Percentiles rank a stretch among this genome's conserved stretches.
Conservation (phyloP, 2,888 invertebrate species). For the Cephonodes hylas region DNA sequence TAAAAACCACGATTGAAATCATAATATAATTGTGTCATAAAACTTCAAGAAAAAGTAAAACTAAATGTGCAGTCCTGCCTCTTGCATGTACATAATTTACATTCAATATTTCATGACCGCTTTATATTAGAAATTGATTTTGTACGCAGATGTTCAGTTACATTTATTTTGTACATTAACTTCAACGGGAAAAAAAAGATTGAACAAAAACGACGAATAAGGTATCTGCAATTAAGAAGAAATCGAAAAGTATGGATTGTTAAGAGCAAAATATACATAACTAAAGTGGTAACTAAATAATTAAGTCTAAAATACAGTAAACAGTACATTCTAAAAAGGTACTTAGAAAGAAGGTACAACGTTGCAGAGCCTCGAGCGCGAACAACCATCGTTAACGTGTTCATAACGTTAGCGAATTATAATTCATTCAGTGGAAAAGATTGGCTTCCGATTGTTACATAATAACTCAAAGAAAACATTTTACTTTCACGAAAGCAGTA, state of each 20-base stretch:
- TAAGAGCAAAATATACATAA: neutral
- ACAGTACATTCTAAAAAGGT: slow-evolving; percentile 23
- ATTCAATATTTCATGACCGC: slow-evolving; percentile 30
- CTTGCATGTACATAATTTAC: slow-evolving; percentile 32
- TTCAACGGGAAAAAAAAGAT: neutral
- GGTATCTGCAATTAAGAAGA: neutral
- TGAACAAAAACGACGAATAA: neutral
- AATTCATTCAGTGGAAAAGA: too few relatives aligned
- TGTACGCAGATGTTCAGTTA: neutral
- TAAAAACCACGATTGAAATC: slow-evolving; percentile 28
- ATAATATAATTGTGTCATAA: slow-evolving; percentile 30
- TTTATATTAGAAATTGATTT: slow-evolving; percentile 5
- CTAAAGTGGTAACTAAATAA: slow-evolving; percentile 16
- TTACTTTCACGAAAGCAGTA: neutral
- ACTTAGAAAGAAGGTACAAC: slow-evolving; percentile 22
- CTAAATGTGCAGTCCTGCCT: slow-evolving; percentile 25
- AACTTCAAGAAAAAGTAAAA: slow-evolving; percentile 29
- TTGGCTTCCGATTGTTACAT: too few relatives aligned
- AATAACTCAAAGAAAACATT: too few relatives aligned
- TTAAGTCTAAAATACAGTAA: slow-evolving; percentile 8
- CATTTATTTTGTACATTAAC: neutral
- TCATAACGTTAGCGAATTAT: neutral
- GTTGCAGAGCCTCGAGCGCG: neutral
- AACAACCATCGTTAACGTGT: neutral
- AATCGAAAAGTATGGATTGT: neutral